Conservation (phyloP, 2,113 vertebrate genomes). For the Delphinapterus leucas region DNA sequence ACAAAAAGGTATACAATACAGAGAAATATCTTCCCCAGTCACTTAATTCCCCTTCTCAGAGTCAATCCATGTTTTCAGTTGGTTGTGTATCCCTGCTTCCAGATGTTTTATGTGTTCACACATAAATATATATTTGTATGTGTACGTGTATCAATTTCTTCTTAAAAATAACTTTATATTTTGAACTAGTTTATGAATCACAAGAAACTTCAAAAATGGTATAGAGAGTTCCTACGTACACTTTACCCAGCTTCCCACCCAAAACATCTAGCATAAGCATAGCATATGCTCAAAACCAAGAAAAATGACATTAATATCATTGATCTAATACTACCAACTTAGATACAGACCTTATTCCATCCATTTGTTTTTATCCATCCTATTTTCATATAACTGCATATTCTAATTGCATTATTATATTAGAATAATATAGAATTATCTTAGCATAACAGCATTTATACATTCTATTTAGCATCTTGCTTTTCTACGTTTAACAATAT, state of each 20-base stretch:
- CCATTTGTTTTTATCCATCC: not conserved
- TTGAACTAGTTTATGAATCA: not conserved
- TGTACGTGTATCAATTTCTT: not conserved
- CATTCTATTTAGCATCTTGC: not conserved
- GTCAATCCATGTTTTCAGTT: not conserved
- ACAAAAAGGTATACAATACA: not conserved
- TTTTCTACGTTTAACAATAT: not conserved
- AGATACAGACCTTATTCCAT: not conserved
- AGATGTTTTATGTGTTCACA: not conserved
- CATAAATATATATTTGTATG: not conserved
- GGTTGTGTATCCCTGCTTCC: not conserved
- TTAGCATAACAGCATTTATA: no score
- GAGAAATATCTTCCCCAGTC: not conserved
- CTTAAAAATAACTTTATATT: not conserved
- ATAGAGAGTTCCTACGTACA: not conserved
- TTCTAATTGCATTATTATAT: no score
- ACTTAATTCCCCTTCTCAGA: not conserved
- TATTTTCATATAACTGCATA: not conserved
- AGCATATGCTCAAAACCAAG: not conserved
- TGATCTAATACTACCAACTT: not conserved
- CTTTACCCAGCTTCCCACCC: not conserved
- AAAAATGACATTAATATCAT: not conserved
- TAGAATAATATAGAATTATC: not conserved
- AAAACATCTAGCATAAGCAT: not conserved
- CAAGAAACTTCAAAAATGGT: not conserved